Evolutionary conservation across 2,113 vertebrate genomes (phyloP), one percentile per base, ranked within the genome.

Genomic region (Ageneiosus marmoratus): DNA sequence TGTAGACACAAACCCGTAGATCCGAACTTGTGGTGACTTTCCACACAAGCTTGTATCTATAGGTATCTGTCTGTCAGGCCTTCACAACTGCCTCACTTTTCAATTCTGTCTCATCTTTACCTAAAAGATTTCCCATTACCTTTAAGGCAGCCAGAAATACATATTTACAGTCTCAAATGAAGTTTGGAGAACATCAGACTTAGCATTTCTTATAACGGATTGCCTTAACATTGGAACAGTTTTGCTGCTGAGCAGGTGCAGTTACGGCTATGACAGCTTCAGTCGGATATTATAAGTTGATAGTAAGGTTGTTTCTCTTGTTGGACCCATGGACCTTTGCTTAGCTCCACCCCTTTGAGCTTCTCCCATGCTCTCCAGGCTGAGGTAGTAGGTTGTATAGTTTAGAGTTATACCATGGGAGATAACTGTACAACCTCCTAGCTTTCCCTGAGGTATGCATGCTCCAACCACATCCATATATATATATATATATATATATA

Each of bases 341-440:
- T 12, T 46, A 34, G 6, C 24, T 77, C 74, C 62, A 18, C 51
- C 46, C 41, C 60, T 55, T 60, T 72, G 53, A 53, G 69, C 48
- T 60, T 85, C 70, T 60, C 74, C 34, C 2, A 82, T 87, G 83
- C 65, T 91, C 93, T 94, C 94, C 96, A 95, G 94, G 96, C 89
- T 97, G 96, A 97, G 96, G 96, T 97, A 98, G 96, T 97, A 97
- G 96, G 96, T 98, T 97, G 96, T 97, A 96, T 97, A 96, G 96
- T 97, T 97, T 94, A 96, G 95, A 95, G 94, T 96, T 94, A 96
- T 94, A 96, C 93, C 94, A 94, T 91, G 92, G 96, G 95, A 96
- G 96, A 96, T 97, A 95, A 97, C 96, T 98, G 95, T 97, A 97
- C 96, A 96, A 94, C 96, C 96, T 98, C 95, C 96, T 98, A 96